A percentile compares a stretch with the other conserved stretches of the same genome.
Evolutionary conservation across 2,888 invertebrate species (phyloP).

Genomic region (Cheilosia scutellata): DNA sequence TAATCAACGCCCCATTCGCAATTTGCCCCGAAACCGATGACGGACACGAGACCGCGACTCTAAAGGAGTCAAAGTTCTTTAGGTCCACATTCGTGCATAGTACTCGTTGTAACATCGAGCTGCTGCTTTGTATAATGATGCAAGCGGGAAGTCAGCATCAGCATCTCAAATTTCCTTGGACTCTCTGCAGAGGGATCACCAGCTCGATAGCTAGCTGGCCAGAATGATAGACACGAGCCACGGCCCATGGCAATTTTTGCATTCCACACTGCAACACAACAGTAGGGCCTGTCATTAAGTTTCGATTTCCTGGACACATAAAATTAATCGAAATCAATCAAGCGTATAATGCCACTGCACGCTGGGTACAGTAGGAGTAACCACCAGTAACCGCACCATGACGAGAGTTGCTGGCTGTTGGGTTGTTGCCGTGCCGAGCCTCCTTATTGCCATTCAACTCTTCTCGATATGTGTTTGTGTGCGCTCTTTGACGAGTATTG

Average conservation of each 20-base stretch:
- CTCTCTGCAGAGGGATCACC: slow-evolving; percentile 7
- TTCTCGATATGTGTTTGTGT: slow-evolving; percentile 2
- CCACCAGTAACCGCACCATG: neutral
- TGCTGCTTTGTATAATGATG: slow-evolving; percentile 33
- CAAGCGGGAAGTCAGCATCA: slow-evolving; percentile 47
- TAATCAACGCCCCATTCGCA: slow-evolving; percentile 68
- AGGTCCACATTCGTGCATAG: slow-evolving; percentile 15
- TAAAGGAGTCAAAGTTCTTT: slow-evolving; percentile 63
- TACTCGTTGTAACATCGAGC: neutral
- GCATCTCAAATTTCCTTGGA: slow-evolving; percentile 47
- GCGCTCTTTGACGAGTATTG: slow-evolving; percentile 29
- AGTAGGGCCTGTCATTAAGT: slow-evolving; percentile 72
- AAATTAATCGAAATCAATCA: slow-evolving; percentile 76
- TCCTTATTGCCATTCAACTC: neutral
- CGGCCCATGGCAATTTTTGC: slow-evolving; percentile 63
- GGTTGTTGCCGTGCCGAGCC: neutral
- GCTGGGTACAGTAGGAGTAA: slow-evolving; percentile 35
- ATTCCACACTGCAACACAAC: slow-evolving; percentile 46
- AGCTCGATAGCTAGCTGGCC: neutral
- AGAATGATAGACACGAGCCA: slow-evolving; percentile 59
- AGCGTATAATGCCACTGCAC: slow-evolving; percentile 57
- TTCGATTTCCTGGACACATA: slow-evolving; percentile 74
- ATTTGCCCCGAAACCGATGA: slow-evolving; percentile 55
- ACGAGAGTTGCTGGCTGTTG: neutral
- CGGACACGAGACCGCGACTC: slow-evolving; percentile 49